Evolutionary conservation across 2,113 vertebrate species (phyloP).

Genomic region (Sitta europaea): DNA sequence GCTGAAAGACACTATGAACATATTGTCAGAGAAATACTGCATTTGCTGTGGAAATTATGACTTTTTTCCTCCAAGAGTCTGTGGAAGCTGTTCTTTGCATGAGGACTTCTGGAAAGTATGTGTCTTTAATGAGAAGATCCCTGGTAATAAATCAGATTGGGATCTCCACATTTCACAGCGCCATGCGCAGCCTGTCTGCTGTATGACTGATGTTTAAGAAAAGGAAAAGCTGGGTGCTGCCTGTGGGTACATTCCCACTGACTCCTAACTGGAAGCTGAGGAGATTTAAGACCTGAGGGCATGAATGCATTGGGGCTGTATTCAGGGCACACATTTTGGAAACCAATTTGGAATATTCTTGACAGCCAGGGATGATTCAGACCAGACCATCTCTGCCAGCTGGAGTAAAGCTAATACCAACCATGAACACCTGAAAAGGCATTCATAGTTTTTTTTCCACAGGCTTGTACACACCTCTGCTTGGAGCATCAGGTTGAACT

Average conservation of each 20-base stretch:
- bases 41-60: neutral
- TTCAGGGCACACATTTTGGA: neutral
- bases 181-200: neutral
- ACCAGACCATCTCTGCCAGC: neutral
- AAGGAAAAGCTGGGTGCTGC: neutral
- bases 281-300: neutral
- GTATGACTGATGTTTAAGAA: neutral
- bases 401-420: neutral
- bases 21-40: neutral
- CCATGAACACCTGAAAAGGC: neutral
- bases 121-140: neutral
- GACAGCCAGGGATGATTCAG: neutral
- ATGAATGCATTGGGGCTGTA: neutral
- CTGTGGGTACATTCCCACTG: neutral
- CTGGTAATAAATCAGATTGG: neutral
- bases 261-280: neutral
- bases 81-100: neutral
- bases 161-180: fast-evolving
- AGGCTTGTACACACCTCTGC: neutral
- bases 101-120: neutral
- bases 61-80: neutral
- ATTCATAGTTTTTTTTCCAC: neutral
- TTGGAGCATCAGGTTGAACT: neutral
- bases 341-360: fast-evolving
- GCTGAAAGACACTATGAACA: neutral